phyloP scores from a whole-genome alignment of 2,797 vertebrate genomes.

The Gallinago nigripennis region DNA sequence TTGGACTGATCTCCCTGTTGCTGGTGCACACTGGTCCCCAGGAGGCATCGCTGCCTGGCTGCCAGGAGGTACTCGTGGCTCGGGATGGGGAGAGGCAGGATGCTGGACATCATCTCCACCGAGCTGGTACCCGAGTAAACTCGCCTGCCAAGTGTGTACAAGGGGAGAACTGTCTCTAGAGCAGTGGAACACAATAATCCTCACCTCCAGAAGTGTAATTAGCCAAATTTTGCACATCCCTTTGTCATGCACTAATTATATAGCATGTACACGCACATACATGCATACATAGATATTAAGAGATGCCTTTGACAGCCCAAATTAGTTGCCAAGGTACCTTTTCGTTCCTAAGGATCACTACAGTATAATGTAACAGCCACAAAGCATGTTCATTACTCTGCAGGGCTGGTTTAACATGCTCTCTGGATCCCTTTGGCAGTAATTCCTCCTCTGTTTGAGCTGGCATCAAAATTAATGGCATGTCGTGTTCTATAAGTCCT shows the following conservation, averaged over 20 bases:
- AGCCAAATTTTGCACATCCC: background rate
- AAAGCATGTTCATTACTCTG: conserved; percentile 13
- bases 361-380: conserved; percentile 18
- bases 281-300: background rate
- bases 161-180: background rate
- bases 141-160: background rate
- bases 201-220: background rate
- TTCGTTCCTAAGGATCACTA: background rate
- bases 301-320: background rate
- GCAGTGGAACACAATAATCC: background rate
- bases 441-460: conserved; percentile 49
- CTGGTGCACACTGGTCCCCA: fast-evolving
- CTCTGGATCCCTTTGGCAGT: conserved; percentile 26
- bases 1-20: background rate
- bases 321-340: conserved; percentile 15
- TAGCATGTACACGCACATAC: background rate
- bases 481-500: conserved; percentile 59
- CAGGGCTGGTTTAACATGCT: conserved; percentile 56
- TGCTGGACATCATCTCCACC: background rate
- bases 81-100: background rate
- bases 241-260: background rate
- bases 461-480: conserved; percentile 67
- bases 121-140: fast-evolving
- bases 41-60: background rate
- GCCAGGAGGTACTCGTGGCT: background rate